Conservation (phyloP, 2,888 invertebrate genomes). For the Esperia sulphurella region DNA sequence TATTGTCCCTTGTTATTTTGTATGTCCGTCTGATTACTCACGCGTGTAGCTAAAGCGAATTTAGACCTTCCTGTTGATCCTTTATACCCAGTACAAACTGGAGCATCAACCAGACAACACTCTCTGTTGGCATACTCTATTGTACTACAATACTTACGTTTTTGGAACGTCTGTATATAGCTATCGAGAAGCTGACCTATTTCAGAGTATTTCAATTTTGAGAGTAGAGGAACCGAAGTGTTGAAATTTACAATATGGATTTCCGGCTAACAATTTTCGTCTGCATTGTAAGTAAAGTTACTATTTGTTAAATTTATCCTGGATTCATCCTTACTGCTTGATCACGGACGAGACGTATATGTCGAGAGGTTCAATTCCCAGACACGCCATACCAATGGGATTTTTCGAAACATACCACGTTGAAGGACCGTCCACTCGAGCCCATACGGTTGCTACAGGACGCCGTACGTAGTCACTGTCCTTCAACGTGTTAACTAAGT, state of each 20-base stretch:
- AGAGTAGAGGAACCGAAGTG: neutral
- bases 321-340: neutral
- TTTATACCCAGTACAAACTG: constrained; percentile 46
- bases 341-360: too few species aligned
- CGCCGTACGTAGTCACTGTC: too few species aligned
- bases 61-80: constrained; percentile 56
- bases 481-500: too few species aligned
- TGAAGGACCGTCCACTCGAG: too few species aligned
- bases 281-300: constrained; percentile 44
- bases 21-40: constrained; percentile 27
- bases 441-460: too few species aligned
- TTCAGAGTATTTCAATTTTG: neutral
- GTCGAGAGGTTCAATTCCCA: too few species aligned
- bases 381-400: too few species aligned
- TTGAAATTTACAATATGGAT: constrained; percentile 33
- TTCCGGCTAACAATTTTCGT: constrained; percentile 37
- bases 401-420: too few species aligned
- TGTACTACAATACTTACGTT: neutral
- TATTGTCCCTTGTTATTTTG: constrained; percentile 33
- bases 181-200: neutral
- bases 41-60: constrained; percentile 46
- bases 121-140: constrained; percentile 3
- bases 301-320: neutral
- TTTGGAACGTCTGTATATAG: neutral
- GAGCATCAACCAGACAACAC: constrained; percentile 34